Base-by-base conservation (phyloP, 2,888 invertebrate genomes). In the Xylota sylvarum region DNA sequence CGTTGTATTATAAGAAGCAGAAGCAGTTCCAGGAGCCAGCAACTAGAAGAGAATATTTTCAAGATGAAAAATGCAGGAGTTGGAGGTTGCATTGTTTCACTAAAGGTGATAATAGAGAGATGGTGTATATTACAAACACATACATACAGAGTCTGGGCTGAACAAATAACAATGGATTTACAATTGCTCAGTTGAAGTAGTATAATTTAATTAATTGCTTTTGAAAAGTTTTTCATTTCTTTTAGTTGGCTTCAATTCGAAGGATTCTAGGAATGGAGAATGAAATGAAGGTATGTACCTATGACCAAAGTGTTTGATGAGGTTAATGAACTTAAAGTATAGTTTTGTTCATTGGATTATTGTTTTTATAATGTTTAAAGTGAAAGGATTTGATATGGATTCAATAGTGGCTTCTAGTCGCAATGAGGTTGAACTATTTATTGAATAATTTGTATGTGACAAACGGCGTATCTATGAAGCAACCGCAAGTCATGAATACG, bases 141-240 rank as follows among this genome's bases (percentile, higher is more conserved):
- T n/a, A 52, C 52, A 23, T 23, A 67, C 50, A 27, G 14, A 10
- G 19, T 48, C 6, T 32, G 32, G 7, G 19, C 12, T 48, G 46
- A 32, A 50, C 37, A 30, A 55, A 40, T 6, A 40, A 69, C 40
- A 69, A 40, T 52, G 55, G 43, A 55, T 37, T 40, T 27, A 27
- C 52, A 52, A 37, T 55, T 69, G 40, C 27, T 17, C 23, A 55
- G 55, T 5, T 17, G 6, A 23, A 14, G 30, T 55, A 4, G 69
- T 4, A 40, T 69, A 40, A 43, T 10, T 40, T 55, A 69, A 55
- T 69, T 55, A 69, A 40, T 69, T 55, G 14, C 69, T 43, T 1
- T 17, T 17, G 10, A 69, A 40, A 10, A 55, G 37, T 52, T 69
- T 55, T 10, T 17, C 14, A 40, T 37, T 37, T 37, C 37, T 37